A percentile compares a stretch with the other conserved stretches of the same genome.
These are phyloP conservation scores for Drosophila siamana DNA, from an alignment of 2,888 invertebrate species.

Conservation along the genomic window DNA sequence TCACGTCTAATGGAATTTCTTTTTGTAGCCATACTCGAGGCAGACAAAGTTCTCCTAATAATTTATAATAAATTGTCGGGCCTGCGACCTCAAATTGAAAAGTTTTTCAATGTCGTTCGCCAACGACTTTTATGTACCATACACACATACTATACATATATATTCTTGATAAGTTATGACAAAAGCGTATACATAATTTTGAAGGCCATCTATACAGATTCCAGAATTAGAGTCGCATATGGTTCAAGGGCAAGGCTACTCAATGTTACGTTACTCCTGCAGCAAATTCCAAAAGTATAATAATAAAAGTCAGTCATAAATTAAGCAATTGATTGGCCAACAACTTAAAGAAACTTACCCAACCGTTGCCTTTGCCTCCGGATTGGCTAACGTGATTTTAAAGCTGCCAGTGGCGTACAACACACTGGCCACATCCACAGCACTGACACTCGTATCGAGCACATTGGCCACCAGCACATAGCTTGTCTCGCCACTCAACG, in stretches of 20 bases:
- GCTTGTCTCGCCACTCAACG: slow-evolving; percentile 74
- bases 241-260: slow-evolving; percentile 67
- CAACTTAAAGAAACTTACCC: slow-evolving; percentile 78
- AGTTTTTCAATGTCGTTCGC: slow-evolving; percentile 61
- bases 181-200: slow-evolving; percentile 18
- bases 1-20: slow-evolving; percentile 79
- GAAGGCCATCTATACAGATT: slow-evolving; percentile 64
- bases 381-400: slow-evolving; percentile 72
- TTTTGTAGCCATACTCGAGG: slow-evolving; percentile 52
- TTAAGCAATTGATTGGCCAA: slow-evolving; percentile 9
- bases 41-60: slow-evolving; percentile 71
- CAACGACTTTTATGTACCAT: slow-evolving; percentile 48
- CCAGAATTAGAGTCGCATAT: slow-evolving; percentile 82
- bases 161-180: slow-evolving; percentile 24
- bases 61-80: slow-evolving; percentile 66
- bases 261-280: slow-evolving; percentile 65
- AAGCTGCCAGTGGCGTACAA: slow-evolving; percentile 62
- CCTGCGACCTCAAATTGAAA: slow-evolving; percentile 72
- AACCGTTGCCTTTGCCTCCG: slow-evolving; percentile 64
- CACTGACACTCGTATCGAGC: slow-evolving; percentile 67
- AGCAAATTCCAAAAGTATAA: neutral
- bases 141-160: neutral
- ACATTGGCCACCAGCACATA: slow-evolving; percentile 86
- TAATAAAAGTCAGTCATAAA: slow-evolving; percentile 2
- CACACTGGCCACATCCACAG: slow-evolving; percentile 82